Conservation (phyloP, 2,888 invertebrate species). For the Zaprionus obscuricornis region DNA sequence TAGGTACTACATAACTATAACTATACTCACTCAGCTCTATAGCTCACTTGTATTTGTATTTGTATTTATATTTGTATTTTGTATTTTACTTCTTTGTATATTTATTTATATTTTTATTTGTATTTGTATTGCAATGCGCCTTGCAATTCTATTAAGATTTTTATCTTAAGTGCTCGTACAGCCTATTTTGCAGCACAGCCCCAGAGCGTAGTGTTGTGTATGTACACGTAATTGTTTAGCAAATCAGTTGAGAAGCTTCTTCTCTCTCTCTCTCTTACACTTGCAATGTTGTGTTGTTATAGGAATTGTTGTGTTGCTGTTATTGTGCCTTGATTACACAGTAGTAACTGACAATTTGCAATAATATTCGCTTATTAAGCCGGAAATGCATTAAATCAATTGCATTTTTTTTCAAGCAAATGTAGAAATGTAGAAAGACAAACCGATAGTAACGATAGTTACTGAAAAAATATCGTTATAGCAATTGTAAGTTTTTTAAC, state of each 20-base stretch:
- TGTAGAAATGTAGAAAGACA: too few relatives aligned
- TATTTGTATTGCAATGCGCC: constrained; percentile 64
- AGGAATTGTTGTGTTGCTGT: constrained; percentile 28
- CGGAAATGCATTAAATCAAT: constrained; percentile 32
- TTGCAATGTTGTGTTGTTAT: constrained; percentile 33
- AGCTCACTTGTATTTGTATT: constrained; percentile 18
- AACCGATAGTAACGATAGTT: too few relatives aligned
- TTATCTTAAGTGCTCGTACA: constrained; percentile 76
- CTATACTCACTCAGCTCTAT: constrained; percentile 6
- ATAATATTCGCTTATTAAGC: constrained; percentile 34
- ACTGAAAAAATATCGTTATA: too few relatives aligned
- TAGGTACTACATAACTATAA: constrained; percentile 46
- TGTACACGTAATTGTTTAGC: constrained; percentile 74
- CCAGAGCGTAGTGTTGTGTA: constrained; percentile 23
- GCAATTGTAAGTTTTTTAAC: too few relatives aligned
- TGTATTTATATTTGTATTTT: constrained; percentile 44
- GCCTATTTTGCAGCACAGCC: constrained; percentile 68
- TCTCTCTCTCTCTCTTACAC: constrained; percentile 24
- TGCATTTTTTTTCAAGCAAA: neutral
- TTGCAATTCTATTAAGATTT: constrained; percentile 81
- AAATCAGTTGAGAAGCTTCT: constrained; percentile 66
- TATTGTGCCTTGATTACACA: constrained; percentile 66
- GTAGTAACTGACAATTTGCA: constrained; percentile 75
- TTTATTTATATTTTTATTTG: constrained; percentile 38
- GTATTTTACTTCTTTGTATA: constrained; percentile 25